phyloP scores from a whole-genome alignment of 2,888 invertebrate genomes.

The Brachycybe producta region DNA sequence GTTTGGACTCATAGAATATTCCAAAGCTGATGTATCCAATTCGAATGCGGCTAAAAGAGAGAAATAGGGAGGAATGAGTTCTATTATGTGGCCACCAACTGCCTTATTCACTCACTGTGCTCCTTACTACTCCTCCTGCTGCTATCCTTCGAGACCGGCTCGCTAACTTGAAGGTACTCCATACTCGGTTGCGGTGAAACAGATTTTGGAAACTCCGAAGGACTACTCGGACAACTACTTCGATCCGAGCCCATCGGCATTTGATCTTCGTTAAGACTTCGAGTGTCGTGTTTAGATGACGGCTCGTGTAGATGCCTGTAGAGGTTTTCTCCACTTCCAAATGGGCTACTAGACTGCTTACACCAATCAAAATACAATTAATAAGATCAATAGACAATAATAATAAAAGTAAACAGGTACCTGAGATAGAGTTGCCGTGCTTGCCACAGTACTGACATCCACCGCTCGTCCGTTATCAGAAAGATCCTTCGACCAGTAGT shows the following conservation, averaged over 20 bases:
- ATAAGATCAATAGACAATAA: neutral
- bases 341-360: constrained; percentile 40
- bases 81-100: neutral
- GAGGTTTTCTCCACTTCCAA: constrained; percentile 53
- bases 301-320: constrained; percentile 23
- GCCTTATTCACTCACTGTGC: constrained; percentile 5
- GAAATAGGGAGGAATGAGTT: neutral
- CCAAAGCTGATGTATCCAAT: constrained; percentile 12
- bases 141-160: constrained; percentile 19
- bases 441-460: constrained; percentile 21
- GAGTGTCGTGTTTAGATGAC: constrained; percentile 7
- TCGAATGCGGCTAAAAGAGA: constrained; percentile 6
- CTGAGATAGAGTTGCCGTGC: constrained; percentile 39
- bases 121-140: constrained; percentile 20
- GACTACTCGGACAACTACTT: constrained; percentile 24
- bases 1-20: constrained; percentile 11
- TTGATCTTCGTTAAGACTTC: constrained; percentile 13
- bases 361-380: neutral
- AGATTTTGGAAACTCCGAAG: constrained; percentile 26
- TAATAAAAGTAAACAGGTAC: constrained; percentile 25
- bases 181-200: constrained; percentile 34
- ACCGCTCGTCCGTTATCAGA: constrained; percentile 38
- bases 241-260: constrained; percentile 21
- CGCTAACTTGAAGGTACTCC: constrained; percentile 38
- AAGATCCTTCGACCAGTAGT: constrained; percentile 86